phyloP scores from a whole-genome alignment of 2,113 vertebrate genomes.

The Tonatia bakeri region DNA sequence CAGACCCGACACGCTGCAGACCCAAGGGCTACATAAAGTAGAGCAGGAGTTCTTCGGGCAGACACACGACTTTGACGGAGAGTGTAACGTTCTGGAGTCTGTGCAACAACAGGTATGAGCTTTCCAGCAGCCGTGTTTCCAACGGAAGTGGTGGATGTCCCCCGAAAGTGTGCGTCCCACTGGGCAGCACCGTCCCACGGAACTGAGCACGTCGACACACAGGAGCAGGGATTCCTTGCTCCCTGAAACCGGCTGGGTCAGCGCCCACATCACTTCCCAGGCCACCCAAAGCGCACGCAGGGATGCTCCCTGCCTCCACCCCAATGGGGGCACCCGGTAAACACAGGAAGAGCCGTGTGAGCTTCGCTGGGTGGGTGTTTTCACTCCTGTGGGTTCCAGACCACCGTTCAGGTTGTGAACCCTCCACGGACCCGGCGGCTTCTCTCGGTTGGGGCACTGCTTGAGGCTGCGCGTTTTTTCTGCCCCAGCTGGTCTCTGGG shows the following conservation, averaged over 20 bases:
- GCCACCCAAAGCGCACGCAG: not conserved
- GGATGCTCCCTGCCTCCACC: not conserved
- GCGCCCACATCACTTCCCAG: not conserved
- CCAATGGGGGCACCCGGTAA: not conserved
- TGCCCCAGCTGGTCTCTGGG: accelerated
- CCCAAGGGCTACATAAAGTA: not conserved
- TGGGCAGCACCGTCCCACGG: accelerated
- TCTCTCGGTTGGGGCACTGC: not conserved
- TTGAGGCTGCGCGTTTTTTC: accelerated
- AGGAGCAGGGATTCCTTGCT: not conserved
- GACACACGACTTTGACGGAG: not conserved
- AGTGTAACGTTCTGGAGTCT: not conserved
- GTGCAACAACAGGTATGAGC: no score
- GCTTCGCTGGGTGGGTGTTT: not conserved
- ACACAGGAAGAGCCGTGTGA: accelerated
- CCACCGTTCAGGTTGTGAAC: accelerated
- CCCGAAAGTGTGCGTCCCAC: not conserved
- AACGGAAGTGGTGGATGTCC: not conserved
- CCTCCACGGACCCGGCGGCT: accelerated
- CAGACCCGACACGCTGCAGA: not conserved
- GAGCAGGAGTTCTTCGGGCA: not conserved
- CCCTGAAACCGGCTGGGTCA: not conserved
- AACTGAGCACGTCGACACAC: accelerated
- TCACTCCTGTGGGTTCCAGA: accelerated
- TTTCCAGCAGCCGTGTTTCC: no score